Evolutionary conservation across 1,140 invertebrate species (phyloP).

Genomic region (Adelges cooleyi): DNA sequence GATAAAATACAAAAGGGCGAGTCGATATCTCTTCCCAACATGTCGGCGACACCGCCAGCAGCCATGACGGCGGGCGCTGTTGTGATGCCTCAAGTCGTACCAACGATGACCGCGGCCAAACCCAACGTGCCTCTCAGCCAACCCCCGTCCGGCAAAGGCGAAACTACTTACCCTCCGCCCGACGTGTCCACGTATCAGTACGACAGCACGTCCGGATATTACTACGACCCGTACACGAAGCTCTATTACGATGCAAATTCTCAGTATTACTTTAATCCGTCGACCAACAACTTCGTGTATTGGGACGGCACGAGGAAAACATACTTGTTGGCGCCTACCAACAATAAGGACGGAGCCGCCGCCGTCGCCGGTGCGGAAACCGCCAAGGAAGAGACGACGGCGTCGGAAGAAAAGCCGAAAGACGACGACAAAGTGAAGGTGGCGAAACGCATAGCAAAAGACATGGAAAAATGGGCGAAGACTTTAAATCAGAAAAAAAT

Average conservation of each 20-base stretch:
- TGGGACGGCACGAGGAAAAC: conserved; percentile 78
- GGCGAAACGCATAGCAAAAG: conserved; percentile 94
- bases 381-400: conserved; percentile 35
- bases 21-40: conserved; percentile 41
- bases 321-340: conserved; percentile 60
- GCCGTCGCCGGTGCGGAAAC: conserved; percentile 28
- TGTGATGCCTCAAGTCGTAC: not conserved
- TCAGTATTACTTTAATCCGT: conserved; percentile 86
- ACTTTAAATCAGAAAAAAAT: conserved; percentile 95
- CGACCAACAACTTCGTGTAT: conserved; percentile 83
- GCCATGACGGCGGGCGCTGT: not conserved
- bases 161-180: conserved; percentile 45
- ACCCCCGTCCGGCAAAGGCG: conserved; percentile 42
- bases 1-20: conserved; percentile 52
- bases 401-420: conserved; percentile 37
- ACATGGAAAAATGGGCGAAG: conserved; percentile 95
- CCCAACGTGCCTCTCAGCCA: conserved; percentile 36
- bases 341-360: conserved; percentile 30
- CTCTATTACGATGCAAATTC: conserved; percentile 93
- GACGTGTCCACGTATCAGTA: conserved; percentile 86
- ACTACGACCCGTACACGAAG: conserved; percentile 84
- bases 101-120: conserved; percentile 31
- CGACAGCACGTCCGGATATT: conserved; percentile 91
- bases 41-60: conserved; percentile 70
- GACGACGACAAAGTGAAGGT: conserved; percentile 73